Percentiles rank a stretch among this genome's conserved stretches.
Conservation (phyloP, 2,797 vertebrate genomes). For the Denticeps clupeoides region DNA sequence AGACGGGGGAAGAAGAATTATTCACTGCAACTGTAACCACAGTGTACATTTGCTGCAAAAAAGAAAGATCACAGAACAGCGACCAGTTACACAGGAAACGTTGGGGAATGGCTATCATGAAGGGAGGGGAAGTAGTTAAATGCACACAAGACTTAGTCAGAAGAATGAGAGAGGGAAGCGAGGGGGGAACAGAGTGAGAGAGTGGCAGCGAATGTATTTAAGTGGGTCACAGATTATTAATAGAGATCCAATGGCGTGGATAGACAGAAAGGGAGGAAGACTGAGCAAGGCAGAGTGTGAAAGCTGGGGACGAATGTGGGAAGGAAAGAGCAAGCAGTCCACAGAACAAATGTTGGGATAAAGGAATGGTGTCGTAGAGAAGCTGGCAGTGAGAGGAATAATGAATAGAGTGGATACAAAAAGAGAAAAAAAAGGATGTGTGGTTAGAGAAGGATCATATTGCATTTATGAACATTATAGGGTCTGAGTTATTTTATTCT, state of each 20-base stretch:
- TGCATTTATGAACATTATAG: slow-evolving; percentile 26
- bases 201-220: slow-evolving; percentile 64
- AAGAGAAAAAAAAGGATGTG: slow-evolving; percentile 30
- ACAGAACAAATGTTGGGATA: slow-evolving; percentile 29
- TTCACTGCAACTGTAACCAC: too few species aligned
- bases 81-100: background rate
- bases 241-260: slow-evolving; percentile 68
- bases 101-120: background rate
- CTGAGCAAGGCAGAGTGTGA: slow-evolving; percentile 10
- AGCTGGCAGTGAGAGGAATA: slow-evolving; percentile 16
- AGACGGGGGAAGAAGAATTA: too few species aligned
- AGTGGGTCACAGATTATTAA: slow-evolving; percentile 77
- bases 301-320: slow-evolving; percentile 11
- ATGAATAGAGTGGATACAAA: slow-evolving; percentile 1
- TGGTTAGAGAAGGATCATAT: slow-evolving; percentile 37
- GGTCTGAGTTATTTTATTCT: slow-evolving; percentile 19
- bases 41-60: background rate
- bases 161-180: slow-evolving; percentile 5
- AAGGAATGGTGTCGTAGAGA: slow-evolving; percentile 17
- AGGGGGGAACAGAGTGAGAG: slow-evolving; percentile 23
- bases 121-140: background rate
- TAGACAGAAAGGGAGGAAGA: slow-evolving; percentile 48
- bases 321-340: slow-evolving; percentile 25
- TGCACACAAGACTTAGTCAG: background rate
- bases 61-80: background rate